These are phyloP conservation scores for Grus americana DNA, from an alignment of 2,113 vertebrate species.

Conservation along the genomic window DNA sequence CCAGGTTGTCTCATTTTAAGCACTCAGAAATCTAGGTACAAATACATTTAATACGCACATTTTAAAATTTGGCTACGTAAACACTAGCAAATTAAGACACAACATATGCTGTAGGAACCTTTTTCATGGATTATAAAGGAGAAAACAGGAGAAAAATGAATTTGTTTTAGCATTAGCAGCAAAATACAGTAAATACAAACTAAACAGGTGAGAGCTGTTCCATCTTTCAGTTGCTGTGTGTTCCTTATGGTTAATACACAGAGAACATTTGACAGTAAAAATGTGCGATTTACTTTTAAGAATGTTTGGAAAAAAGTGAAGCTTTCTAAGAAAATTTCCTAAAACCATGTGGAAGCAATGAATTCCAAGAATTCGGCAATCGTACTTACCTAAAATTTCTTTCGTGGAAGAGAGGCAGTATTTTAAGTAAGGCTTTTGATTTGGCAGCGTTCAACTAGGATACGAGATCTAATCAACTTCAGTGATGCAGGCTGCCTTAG, in stretches of 20 bases:
- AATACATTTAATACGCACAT: neutral
- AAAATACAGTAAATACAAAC: neutral
- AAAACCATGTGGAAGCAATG: neutral
- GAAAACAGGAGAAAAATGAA: neutral
- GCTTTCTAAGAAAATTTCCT: neutral
- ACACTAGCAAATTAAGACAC: neutral
- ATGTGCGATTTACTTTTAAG: neutral
- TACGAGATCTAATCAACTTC: neutral
- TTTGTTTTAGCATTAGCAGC: neutral
- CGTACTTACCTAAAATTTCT: neutral
- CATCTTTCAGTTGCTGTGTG: neutral
- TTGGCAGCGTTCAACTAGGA: neutral
- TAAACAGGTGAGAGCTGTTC: neutral
- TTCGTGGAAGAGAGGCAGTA: accelerated
- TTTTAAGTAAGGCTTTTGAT: slow-evolving; percentile 15
- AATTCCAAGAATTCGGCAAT: neutral
- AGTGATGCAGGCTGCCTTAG: neutral
- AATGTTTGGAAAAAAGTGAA: neutral
- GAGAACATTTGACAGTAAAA: neutral
- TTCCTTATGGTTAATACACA: neutral
- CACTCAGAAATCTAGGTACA: neutral
- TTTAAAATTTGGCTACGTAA: neutral
- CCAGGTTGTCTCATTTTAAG: neutral
- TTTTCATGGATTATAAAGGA: neutral
- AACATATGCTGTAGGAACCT: neutral